Evolutionary conservation across 2,113 vertebrate species (phyloP).

Genomic region (Mustelus asterias): DNA sequence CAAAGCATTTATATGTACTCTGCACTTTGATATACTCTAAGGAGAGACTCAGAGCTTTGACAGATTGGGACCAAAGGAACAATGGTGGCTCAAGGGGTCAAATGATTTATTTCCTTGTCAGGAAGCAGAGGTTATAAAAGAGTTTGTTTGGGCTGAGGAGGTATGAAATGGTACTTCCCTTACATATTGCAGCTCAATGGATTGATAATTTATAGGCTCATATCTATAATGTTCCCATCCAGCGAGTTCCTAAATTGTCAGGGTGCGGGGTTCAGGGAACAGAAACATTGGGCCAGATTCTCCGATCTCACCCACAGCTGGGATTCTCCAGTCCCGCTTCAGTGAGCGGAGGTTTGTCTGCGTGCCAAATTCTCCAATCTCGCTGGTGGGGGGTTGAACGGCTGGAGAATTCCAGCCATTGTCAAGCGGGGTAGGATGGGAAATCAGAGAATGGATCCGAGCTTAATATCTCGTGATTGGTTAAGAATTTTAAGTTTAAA

Average conservation of each 20-base stretch:
- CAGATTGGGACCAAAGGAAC: background rate
- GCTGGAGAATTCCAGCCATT: no score
- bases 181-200: background rate
- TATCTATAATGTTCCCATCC: background rate
- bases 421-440: no score
- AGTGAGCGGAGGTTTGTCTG: no score
- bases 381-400: no score
- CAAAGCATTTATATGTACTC: no score
- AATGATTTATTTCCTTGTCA: background rate
- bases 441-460: background rate
- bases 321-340: no score
- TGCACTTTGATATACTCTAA: background rate
- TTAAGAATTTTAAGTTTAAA: background rate
- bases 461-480: background rate
- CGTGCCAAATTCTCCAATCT: no score
- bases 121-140: background rate
- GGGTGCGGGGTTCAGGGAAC: no score
- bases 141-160: background rate
- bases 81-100: background rate
- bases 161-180: background rate
- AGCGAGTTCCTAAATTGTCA: background rate
- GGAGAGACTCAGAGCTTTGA: background rate
- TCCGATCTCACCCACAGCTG: no score
- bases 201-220: background rate
- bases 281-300: no score